Percentiles rank a stretch among this genome's conserved stretches.
Conservation (phyloP, 1,140 invertebrate species). For the Sycobia sp. region DNA sequence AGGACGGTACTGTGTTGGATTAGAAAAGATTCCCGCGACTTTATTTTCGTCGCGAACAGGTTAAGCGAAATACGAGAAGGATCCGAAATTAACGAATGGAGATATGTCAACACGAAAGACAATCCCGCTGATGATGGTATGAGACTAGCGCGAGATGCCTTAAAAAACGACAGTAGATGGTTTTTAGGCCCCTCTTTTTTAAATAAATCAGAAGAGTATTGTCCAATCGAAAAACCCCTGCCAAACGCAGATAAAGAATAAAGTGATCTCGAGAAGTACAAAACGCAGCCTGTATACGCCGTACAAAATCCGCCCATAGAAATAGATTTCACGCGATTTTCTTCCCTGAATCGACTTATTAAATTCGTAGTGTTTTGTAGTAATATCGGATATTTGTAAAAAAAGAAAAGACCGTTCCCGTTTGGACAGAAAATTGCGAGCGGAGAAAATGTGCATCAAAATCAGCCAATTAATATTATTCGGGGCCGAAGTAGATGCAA, state of each 20-base stretch:
- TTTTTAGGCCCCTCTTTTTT: too few relatives aligned
- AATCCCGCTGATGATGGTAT: too few relatives aligned
- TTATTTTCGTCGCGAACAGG: neutral
- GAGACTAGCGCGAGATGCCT: too few relatives aligned
- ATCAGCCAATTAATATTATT: too few relatives aligned
- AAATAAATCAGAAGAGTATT: too few relatives aligned
- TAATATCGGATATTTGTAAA: constrained; percentile 5
- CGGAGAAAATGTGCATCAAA: neutral
- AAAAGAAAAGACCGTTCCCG: neutral
- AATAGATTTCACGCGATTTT: too few relatives aligned
- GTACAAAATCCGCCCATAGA: neutral
- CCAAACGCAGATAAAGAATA: neutral
- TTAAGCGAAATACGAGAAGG: neutral
- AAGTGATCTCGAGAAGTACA: neutral
- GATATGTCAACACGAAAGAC: too few relatives aligned
- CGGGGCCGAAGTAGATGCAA: too few relatives aligned
- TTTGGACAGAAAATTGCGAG: neutral
- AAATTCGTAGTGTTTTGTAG: neutral
- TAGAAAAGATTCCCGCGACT: neutral
- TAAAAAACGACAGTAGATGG: too few relatives aligned
- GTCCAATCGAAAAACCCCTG: neutral
- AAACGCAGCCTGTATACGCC: neutral
- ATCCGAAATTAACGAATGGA: too few relatives aligned
- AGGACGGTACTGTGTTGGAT: neutral
- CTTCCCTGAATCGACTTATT: neutral